phyloP scores from a whole-genome alignment of 2,888 invertebrate genomes.

The Protonemura montana region DNA sequence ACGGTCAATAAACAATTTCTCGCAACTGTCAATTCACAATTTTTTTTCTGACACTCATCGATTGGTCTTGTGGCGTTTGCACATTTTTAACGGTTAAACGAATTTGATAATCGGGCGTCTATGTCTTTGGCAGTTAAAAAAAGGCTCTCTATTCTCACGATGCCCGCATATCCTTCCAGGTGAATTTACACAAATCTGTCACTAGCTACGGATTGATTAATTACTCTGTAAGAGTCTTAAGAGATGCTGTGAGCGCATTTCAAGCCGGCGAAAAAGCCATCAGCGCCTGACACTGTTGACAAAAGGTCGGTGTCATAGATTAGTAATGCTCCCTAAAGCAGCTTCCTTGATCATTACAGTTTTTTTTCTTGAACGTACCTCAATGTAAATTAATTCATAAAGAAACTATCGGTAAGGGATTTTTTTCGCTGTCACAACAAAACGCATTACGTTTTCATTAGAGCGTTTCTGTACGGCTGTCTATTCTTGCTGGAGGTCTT shows the following conservation, averaged over 20 bases:
- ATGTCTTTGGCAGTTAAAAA: not conserved
- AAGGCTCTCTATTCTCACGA: slow-evolving; percentile 7
- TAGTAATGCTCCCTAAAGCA: not conserved
- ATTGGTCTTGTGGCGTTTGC: not conserved
- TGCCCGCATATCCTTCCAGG: not conserved
- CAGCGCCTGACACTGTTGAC: not conserved
- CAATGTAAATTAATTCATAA: slow-evolving; percentile 22
- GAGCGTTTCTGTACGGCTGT: not conserved
- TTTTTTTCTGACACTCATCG: not conserved
- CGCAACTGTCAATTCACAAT: not conserved
- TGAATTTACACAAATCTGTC: not conserved
- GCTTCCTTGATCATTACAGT: not conserved
- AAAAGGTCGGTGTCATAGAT: not conserved
- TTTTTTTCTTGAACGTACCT: not conserved
- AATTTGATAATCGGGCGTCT: not conserved
- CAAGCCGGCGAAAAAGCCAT: not conserved
- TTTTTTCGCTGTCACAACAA: slow-evolving; percentile 22
- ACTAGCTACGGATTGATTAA: slow-evolving; percentile 10
- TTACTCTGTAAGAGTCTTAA: not conserved
- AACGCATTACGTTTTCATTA: not conserved
- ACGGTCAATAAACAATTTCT: not conserved
- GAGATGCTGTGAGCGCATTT: not conserved
- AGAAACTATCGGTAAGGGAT: not conserved
- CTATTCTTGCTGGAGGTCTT: not conserved
- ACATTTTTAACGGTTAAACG: not conserved